Base-by-base conservation (phyloP, 2,888 invertebrate genomes). In the Orthosia cruda region DNA sequence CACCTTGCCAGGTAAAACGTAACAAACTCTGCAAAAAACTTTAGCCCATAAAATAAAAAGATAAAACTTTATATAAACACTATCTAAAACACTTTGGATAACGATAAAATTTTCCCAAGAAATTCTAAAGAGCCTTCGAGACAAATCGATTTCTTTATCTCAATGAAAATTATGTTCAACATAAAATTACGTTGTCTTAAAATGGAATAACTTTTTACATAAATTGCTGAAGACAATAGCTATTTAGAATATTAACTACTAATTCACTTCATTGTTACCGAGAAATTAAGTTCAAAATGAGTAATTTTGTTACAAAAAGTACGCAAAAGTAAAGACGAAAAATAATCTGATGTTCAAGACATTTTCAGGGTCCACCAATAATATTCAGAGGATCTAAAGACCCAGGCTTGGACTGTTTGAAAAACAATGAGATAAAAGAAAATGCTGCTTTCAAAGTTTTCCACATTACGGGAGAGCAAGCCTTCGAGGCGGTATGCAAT, bases 341-440 rank as follows among this genome's bases (percentile, higher is more conserved):
- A 89, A 87, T 88, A 89, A 89, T 88, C 90, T 73, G 69, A 84
- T 88, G 55, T 87, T 77, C 82, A 87, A 88, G 80, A 77, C 79
- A 71, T 81, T 83, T 77, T 74, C 70, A 80, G 77, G 80, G 80
- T 85, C 71, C 75, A 63, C 86, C 81, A 89, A 90, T 91, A 91
- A 91, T 85, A 89, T 89, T 80, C 78, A 83, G 83, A 76, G 67
- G 84, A 78, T 87, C 72, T 80, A 80, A 88, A 77, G 82, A 84
- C 72, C 72, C 89, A 82, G 86, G 90, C 82, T 91, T 90, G 66
- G 65, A 83, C 76, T 83, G 88, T 91, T 92, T 90, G 88, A 90
- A 92, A 90, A 92, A 91, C 89, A 92, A 93, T 92, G 86, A 91
- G 90, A 92, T 91, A 90, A 90, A 91, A 92, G 88, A 86, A 91